Evolutionary conservation across 2,113 vertebrate genomes (phyloP), one percentile per base, ranked within the genome.

Genomic region (Suncus etruscus): DNA sequence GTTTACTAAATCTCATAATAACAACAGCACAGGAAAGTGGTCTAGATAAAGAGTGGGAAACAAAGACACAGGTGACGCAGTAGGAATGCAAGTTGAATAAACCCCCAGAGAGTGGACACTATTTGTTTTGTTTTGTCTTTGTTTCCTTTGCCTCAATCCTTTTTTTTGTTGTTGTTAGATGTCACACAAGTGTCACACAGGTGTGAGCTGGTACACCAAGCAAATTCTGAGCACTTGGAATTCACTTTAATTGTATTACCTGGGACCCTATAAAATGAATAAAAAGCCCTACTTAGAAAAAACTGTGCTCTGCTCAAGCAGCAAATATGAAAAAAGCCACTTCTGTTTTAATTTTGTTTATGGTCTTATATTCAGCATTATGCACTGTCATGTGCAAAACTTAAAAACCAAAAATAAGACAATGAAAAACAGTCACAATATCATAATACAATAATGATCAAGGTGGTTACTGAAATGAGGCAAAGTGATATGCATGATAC

Each of bases 1-100:
- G 69, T 6, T 16, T 1, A 0, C 3, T 14, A 22, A 20, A 0
- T 20, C 14, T 18, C 0, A 0, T 0, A 0, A 9, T 2, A 25
- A 24, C 2, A 25, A 24, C 0, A 0, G 54, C 2, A 1, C 14
- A 29, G 22, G 51, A 1, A n/a, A 10, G 9, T 8, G 9, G 39
- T 3, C 29, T 12, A 3, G 45, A 75, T n/a, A 8, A 10, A 0
- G 1, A 3, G 2, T 11, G 11, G 11, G 3, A 4, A 4, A 0
- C 1, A 1, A 4, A 9, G 65, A 11, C 24, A 63, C 11, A 27
- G 65, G 65, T 27, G 24, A 66, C 25, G 27, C 10, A 8, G 27
- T 27, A 29, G 65, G 65, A 66, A 66, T 29, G 18, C 20, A 18
- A 15, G 18, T 22, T 15, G 58, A 61, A 61, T 61, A 20, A 61